Conservation (phyloP, 2,888 invertebrate species). For the Eustalomyia histrio region DNA sequence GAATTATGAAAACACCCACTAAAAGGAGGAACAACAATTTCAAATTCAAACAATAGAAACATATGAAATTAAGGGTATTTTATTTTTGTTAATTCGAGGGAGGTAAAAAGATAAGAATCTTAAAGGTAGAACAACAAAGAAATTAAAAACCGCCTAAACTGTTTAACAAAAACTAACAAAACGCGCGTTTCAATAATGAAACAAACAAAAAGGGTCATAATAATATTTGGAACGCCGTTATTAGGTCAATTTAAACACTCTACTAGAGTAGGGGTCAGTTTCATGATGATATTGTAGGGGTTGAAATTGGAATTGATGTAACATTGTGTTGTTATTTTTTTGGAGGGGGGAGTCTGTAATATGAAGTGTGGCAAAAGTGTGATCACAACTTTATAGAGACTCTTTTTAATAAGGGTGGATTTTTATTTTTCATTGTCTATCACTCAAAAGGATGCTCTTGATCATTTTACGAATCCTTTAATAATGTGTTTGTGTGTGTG, state of each 20-base stretch:
- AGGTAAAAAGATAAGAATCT: constrained; percentile 7
- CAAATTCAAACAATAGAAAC: background rate
- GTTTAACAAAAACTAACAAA: background rate
- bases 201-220: constrained; percentile 14
- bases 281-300: constrained; percentile 13
- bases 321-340: background rate
- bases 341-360: constrained; percentile 18
- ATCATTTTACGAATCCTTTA: constrained; percentile 27
- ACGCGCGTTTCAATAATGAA: background rate
- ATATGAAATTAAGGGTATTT: constrained; percentile 7
- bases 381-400: background rate
- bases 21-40: background rate
- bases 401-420: constrained; percentile 29
- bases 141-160: constrained; percentile 29
- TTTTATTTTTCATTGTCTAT: background rate
- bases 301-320: constrained; percentile 1
- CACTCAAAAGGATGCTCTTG: constrained; percentile 44
- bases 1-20: constrained; percentile 37
- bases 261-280: constrained; percentile 9
- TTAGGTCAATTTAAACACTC: background rate
- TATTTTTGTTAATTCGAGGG: constrained; percentile 1
- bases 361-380: constrained; percentile 51
- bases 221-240: background rate
- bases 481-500: background rate
- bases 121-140: constrained; percentile 5